Conservation (phyloP, 2,113 vertebrate genomes). For the Psilopsiagon aymara region DNA sequence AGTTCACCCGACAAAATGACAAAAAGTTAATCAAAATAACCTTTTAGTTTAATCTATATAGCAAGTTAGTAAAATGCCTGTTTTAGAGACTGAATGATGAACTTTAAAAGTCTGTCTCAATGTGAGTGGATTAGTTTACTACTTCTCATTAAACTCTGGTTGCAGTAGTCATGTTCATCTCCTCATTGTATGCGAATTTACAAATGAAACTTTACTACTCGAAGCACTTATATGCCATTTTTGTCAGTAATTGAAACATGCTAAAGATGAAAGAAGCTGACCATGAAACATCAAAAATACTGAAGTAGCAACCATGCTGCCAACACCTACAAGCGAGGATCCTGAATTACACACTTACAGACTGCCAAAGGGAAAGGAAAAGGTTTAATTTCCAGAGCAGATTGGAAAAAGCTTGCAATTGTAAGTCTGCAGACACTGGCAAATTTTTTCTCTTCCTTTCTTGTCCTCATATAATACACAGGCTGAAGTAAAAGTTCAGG, state of each 20-base stretch:
- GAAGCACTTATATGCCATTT: constrained; percentile 40
- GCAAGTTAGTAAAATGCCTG: constrained; percentile 17
- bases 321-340: constrained; percentile 22
- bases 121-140: constrained; percentile 35
- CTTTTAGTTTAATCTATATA: constrained; percentile 19
- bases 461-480: neutral
- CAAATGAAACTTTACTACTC: constrained; percentile 37
- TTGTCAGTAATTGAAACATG: constrained; percentile 70
- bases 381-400: constrained; percentile 39
- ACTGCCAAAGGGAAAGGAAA: constrained; percentile 12
- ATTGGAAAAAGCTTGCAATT: neutral
- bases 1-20: neutral
- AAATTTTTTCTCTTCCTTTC: neutral
- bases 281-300: constrained; percentile 70
- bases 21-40: constrained; percentile 37
- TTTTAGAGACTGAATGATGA: constrained; percentile 25
- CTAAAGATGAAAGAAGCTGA: constrained; percentile 71
- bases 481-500: neutral
- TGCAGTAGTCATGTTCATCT: neutral
- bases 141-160: constrained; percentile 56
- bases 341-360: constrained; percentile 22
- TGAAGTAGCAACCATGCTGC: constrained; percentile 44
- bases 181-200: constrained; percentile 28
- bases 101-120: constrained; percentile 37
- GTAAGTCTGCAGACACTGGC: neutral